Evolutionary conservation across 2,797 vertebrate species (phyloP).

Genomic region (Clarias laeviceps): DNA sequence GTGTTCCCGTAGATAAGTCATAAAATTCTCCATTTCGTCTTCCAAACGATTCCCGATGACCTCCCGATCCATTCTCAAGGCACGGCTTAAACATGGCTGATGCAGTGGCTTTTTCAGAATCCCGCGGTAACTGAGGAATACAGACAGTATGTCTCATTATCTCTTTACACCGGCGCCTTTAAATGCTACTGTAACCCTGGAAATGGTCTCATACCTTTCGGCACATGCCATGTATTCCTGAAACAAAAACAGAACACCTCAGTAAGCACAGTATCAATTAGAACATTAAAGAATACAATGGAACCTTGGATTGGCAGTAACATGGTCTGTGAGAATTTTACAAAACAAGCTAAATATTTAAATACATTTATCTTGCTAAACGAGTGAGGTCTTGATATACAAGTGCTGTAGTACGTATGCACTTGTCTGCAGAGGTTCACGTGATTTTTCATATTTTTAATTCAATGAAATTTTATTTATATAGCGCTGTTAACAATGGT

Average conservation of each 20-base stretch:
- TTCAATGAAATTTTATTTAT: no score
- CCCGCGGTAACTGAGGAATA: slow-evolving; percentile 61
- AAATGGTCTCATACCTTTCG: slow-evolving; percentile 67
- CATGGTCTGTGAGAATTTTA: no score
- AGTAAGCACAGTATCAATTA: neutral
- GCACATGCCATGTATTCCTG: slow-evolving; percentile 70
- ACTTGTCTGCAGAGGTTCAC: no score
- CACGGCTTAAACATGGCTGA: slow-evolving; percentile 60
- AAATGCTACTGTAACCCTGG: neutral
- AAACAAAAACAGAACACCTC: slow-evolving; percentile 17
- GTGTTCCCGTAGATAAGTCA: slow-evolving; percentile 59
- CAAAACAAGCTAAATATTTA: no score
- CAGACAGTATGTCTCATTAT: neutral
- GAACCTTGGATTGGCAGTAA: no score
- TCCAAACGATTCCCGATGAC: slow-evolving; percentile 66
- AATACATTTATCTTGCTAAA: no score
- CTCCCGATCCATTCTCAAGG: slow-evolving; percentile 65
- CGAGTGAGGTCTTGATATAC: no score
- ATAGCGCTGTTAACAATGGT: no score
- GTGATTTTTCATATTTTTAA: no score
- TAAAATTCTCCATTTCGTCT: slow-evolving; percentile 67
- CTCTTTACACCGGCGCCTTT: neutral
- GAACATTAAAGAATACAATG: neutral
- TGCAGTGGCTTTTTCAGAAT: slow-evolving; percentile 70
- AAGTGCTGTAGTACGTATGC: no score